Evolutionary conservation across 2,113 vertebrate species (phyloP).

Genomic region (Malurus elegans): DNA sequence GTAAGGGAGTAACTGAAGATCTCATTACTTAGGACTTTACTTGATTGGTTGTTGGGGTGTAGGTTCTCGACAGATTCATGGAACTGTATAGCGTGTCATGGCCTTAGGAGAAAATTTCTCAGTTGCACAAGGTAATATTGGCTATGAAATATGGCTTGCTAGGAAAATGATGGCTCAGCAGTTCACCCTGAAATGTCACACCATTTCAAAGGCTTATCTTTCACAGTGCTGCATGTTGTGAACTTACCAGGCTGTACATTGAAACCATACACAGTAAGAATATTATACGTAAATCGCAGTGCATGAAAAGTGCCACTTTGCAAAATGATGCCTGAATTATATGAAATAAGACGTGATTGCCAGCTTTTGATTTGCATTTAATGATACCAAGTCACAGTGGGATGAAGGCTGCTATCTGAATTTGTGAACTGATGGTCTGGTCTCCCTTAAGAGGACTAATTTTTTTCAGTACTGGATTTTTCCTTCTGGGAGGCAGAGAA

Average conservation of each 20-base stretch:
- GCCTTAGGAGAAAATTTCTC: constrained; percentile 2
- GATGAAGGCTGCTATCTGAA: not conserved
- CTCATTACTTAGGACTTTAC: not conserved
- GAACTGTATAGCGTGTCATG: not conserved
- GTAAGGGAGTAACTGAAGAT: not conserved
- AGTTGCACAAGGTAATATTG: not conserved
- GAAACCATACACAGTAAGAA: not conserved
- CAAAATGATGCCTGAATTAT: not conserved
- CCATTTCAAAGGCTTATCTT: constrained; percentile 19
- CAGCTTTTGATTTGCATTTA: not conserved
- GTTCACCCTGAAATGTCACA: not conserved
- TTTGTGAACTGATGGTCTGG: not conserved
- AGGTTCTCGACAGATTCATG: not conserved
- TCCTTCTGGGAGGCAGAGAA: not conserved
- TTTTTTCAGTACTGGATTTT: not conserved
- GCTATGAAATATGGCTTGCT: not conserved
- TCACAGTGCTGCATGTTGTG: not conserved
- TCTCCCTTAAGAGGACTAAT: not conserved
- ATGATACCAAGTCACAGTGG: not conserved
- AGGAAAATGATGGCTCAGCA: not conserved
- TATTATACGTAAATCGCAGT: not conserved
- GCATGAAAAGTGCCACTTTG: not conserved
- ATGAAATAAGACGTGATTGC: not conserved
- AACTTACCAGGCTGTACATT: not conserved
- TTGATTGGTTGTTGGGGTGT: not conserved